Conservation (phyloP, 2,797 vertebrate genomes). For the Trematomus bernacchii region DNA sequence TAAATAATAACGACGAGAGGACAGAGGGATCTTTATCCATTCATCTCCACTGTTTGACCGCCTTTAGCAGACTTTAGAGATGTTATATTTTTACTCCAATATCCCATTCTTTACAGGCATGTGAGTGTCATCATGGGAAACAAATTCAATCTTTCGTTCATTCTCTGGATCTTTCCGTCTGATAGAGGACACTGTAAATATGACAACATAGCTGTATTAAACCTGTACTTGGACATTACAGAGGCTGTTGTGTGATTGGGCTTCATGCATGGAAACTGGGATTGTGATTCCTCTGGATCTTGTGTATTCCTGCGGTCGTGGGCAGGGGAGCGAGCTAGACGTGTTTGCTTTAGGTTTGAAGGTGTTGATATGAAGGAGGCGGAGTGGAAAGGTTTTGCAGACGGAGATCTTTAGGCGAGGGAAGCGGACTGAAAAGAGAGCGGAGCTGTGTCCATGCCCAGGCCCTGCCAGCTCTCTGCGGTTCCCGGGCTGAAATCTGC, state of each 20-base stretch:
- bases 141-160: conserved; percentile 32
- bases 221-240: conserved; percentile 64
- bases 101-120: conserved; percentile 42
- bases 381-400: conserved; percentile 61
- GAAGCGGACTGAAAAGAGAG: conserved; percentile 62
- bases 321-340: conserved; percentile 19
- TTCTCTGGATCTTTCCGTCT: conserved; percentile 59
- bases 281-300: conserved; percentile 25
- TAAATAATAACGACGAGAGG: conserved; percentile 25
- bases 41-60: conserved; percentile 46
- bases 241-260: conserved; percentile 58
- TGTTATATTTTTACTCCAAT: conserved; percentile 58
- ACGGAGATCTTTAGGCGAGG: conserved; percentile 54
- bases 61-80: conserved; percentile 50
- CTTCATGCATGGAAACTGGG: conserved; percentile 41
- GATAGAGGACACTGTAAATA: conserved; percentile 72
- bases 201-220: conserved; percentile 65
- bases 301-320: conserved; percentile 9
- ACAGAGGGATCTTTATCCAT: conserved; percentile 54
- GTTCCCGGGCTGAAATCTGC: conserved; percentile 82
- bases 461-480: conserved; percentile 82
- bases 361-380: conserved; percentile 70
- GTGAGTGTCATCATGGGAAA: no score
- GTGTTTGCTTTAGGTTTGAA: conserved; percentile 68
- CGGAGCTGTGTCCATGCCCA: conserved; percentile 75